phyloP scores from a whole-genome alignment of 2,888 invertebrate genomes.

The Myopa tessellatipennis region DNA sequence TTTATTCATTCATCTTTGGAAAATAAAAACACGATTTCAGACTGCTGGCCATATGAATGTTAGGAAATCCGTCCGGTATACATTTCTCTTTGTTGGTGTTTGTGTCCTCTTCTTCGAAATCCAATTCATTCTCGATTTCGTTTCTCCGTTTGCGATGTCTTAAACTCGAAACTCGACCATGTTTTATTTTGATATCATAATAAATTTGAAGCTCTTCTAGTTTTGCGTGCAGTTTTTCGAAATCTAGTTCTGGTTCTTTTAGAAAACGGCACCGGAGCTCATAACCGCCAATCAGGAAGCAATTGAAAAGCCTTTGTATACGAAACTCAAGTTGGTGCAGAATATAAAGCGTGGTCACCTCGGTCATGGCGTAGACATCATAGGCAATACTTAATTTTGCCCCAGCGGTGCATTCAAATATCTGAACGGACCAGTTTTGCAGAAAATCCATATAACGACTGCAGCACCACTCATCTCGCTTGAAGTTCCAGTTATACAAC shows the following conservation, averaged over 20 bases:
- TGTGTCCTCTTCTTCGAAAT: neutral
- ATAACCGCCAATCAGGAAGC: constrained; percentile 57
- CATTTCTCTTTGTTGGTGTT: constrained; percentile 48
- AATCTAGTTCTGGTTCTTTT: constrained; percentile 57
- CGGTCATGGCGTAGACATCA: constrained; percentile 61
- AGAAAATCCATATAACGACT: constrained; percentile 58
- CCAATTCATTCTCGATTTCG: neutral
- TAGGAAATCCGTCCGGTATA: constrained; percentile 58
- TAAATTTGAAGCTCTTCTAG: constrained; percentile 61
- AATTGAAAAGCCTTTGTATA: constrained; percentile 61
- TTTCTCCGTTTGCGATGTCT: constrained; percentile 40
- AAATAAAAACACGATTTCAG: constrained; percentile 56
- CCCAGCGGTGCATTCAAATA: constrained; percentile 56
- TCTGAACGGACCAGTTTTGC: constrained; percentile 55
- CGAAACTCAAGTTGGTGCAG: constrained; percentile 62
- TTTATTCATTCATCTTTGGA: constrained; percentile 37
- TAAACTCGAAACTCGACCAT: constrained; percentile 49
- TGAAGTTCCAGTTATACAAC: constrained; percentile 52
- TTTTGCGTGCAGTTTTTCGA: constrained; percentile 56
- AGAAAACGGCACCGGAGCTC: constrained; percentile 60
- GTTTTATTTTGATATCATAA: constrained; percentile 59
- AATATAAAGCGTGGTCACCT: constrained; percentile 57
- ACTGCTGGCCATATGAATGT: constrained; percentile 52
- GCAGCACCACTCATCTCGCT: constrained; percentile 52
- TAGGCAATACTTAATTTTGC: constrained; percentile 53